phyloP scores from a whole-genome alignment of 1,140 invertebrate species.

The Cotesia typhae region DNA sequence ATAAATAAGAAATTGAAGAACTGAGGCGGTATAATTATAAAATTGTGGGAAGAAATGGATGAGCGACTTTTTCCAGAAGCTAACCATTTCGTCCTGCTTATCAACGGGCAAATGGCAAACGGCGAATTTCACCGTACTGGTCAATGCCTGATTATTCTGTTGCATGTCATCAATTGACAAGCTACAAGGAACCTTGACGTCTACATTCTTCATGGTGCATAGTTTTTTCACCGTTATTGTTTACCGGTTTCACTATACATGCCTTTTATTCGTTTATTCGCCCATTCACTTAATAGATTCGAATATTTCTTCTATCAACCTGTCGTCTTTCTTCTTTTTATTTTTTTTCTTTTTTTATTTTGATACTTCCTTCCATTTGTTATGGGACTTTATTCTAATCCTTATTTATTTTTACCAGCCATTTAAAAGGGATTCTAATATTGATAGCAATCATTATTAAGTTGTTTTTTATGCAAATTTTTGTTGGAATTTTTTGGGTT shows the following conservation, averaged over 20 bases:
- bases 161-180: slow-evolving; percentile 31
- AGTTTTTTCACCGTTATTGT: slow-evolving; percentile 42
- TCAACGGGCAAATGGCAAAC: not conserved
- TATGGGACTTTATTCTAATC: too few species aligned
- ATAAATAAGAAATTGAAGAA: too few species aligned
- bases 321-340: not conserved
- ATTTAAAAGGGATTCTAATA: too few species aligned
- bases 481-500: too few species aligned
- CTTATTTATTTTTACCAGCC: too few species aligned
- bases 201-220: slow-evolving; percentile 42
- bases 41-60: too few species aligned
- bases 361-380: too few species aligned
- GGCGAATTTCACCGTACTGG: not conserved
- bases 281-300: slow-evolving; percentile 10
- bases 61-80: too few species aligned
- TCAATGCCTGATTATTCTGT: slow-evolving; percentile 13
- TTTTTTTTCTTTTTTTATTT: not conserved
- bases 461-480: too few species aligned
- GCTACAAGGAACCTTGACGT: slow-evolving; percentile 36
- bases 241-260: slow-evolving; percentile 34
- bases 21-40: too few species aligned
- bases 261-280: slow-evolving; percentile 10
- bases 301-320: not conserved
- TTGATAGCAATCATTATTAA: too few species aligned
- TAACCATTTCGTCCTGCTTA: too few species aligned